Conservation (phyloP, 2,888 invertebrate genomes). For the Rotaria sp. region DNA sequence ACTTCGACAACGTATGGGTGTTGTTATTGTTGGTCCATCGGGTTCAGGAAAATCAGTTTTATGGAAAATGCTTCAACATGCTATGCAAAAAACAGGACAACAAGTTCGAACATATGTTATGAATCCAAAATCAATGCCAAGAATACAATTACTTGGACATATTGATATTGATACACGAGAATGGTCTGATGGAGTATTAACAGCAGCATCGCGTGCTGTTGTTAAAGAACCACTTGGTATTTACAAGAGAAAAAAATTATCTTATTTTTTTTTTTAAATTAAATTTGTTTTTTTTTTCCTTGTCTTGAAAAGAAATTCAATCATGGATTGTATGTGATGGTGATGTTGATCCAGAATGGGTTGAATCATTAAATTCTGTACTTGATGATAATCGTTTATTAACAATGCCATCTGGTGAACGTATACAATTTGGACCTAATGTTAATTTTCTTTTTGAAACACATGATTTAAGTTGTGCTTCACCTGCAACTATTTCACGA, state of each 20-base stretch:
- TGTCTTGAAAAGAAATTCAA: conserved; percentile 48
- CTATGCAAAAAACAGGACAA: conserved; percentile 65
- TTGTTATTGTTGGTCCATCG: conserved; percentile 87
- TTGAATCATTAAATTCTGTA: conserved; percentile 94
- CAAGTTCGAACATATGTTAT: conserved; percentile 71
- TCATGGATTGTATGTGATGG: conserved; percentile 96
- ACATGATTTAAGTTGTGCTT: conserved; percentile 78
- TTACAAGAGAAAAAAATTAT: conserved; percentile 50
- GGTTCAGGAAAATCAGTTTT: conserved; percentile 87
- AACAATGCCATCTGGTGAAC: conserved; percentile 78
- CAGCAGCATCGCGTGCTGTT: conserved; percentile 67
- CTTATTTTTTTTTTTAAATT: conserved; percentile 42
- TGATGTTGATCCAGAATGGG: conserved; percentile 96
- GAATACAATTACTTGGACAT: conserved; percentile 72
- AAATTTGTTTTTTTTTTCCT: background rate
- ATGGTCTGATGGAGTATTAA: conserved; percentile 86
- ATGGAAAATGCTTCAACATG: conserved; percentile 72
- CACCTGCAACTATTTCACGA: conserved; percentile 92
- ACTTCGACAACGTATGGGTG: conserved; percentile 86
- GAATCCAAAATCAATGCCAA: conserved; percentile 87
- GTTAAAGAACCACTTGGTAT: conserved; percentile 64
- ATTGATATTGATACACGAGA: conserved; percentile 86
- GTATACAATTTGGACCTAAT: conserved; percentile 83
- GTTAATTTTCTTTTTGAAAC: conserved; percentile 96
- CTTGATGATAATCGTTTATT: conserved; percentile 90